Evolutionary conservation across 2,888 invertebrate species (phyloP).

Genomic region (Tetragonisca angustula): DNA sequence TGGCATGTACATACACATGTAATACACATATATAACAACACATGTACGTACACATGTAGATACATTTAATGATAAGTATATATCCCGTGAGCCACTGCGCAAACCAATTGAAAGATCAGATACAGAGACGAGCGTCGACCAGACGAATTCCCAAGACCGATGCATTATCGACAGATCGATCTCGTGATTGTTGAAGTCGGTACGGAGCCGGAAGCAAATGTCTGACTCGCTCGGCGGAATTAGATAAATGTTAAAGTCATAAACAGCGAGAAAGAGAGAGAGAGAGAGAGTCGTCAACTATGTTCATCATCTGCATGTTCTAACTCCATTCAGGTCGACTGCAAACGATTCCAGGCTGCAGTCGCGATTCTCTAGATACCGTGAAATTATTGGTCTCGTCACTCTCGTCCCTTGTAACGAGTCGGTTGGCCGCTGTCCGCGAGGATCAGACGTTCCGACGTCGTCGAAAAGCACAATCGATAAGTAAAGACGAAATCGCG

Average conservation of each 20-base stretch:
- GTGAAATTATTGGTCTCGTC: constrained; percentile 6
- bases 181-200: constrained; percentile 3
- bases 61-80: background rate
- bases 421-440: background rate
- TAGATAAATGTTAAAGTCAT: constrained; percentile 54
- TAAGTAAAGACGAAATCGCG: background rate
- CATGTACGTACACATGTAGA: background rate
- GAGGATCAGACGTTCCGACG: background rate
- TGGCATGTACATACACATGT: too few relatives aligned
- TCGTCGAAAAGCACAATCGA: too few relatives aligned
- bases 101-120: background rate
- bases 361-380: constrained; percentile 23
- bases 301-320: constrained; percentile 55
- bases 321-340: constrained; percentile 30
- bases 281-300: constrained; percentile 45
- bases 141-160: background rate
- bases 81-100: background rate
- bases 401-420: constrained; percentile 6
- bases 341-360: constrained; percentile 28
- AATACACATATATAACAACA: background rate
- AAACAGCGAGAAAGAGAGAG: constrained; percentile 32
- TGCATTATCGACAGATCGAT: background rate
- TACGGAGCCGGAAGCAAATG: constrained; percentile 46
- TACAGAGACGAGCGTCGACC: background rate
- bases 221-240: constrained; percentile 44